Evolutionary conservation across 2,888 invertebrate species (phyloP), one percentile per base, ranked within the genome.

Genomic region (Brenthis hecate): DNA sequence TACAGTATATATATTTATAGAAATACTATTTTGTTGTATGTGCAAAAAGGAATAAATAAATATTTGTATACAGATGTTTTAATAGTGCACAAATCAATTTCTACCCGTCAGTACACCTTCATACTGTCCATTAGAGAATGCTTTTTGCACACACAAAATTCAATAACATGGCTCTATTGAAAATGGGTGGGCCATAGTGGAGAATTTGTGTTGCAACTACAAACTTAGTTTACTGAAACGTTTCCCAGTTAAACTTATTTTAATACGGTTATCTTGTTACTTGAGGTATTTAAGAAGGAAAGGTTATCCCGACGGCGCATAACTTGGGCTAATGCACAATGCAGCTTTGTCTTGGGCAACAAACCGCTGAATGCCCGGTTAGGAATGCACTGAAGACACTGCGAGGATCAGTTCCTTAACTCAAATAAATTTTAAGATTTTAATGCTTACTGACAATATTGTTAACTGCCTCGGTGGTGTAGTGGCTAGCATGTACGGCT

Each of bases 251-350:
- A 43, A 57, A 57, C 47, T 58, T 58, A 23, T 58, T 48, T 57
- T 47, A 28, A 23, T 43, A 14, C 16, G n/a, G 58, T 28, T 23
- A n/a, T 6, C 11, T 48, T n/a, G 48, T 58, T 47, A 23, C 47
- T 58, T 4, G 19, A 58, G 48, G 23, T 60, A 28, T 48, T 58
- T 48, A 60, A 48, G 60, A 28, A 28, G 60, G n/a, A 43, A 11
- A 43, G 28, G 14, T n/a, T 32, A 56, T 56, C 56, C 11, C 54
- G 11, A 2, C 8, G 36, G 32, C 32, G 56, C 28, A 48, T 48
- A n/a, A 28, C 58, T 58, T 28, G 13, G 8, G n/a, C 47, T 13
- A 14, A 6, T 11, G 47, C 19, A 23, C 47, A 19, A 14, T 47
- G 14, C 8, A 23, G n/a, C 47, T 14, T 16, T 48, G 23, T 13